phyloP scores from a whole-genome alignment of 2,888 invertebrate genomes.

The Pachycephus smyrnensis region DNA sequence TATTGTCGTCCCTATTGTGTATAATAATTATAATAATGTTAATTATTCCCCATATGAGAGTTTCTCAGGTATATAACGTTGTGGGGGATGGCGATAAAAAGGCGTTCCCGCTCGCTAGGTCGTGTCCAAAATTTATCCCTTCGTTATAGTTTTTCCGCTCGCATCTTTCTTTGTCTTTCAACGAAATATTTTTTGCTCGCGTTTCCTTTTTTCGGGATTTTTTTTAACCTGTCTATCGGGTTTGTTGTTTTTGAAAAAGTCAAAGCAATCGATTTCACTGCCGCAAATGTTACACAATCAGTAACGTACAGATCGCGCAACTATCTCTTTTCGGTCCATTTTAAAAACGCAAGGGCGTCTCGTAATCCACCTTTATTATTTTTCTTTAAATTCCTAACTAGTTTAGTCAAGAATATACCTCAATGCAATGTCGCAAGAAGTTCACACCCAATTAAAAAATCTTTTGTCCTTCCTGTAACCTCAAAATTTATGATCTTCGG shows the following conservation, averaged over 20 bases:
- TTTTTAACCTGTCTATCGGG: too few relatives aligned
- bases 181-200: not conserved
- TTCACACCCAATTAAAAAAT: not conserved
- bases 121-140: not conserved
- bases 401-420: not conserved
- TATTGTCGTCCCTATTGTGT: not conserved
- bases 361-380: too few relatives aligned
- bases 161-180: not conserved
- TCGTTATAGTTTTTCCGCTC: not conserved
- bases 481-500: not conserved
- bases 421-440: too few relatives aligned
- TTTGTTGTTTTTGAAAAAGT: not conserved
- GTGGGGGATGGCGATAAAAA: not conserved
- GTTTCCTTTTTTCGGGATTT: too few relatives aligned
- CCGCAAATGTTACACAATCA: not conserved
- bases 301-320: too few relatives aligned
- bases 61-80: not conserved
- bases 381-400: not conserved
- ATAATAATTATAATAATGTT: not conserved
- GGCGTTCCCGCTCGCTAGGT: not conserved
- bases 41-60: not conserved
- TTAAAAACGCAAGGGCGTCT: not conserved
- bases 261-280: not conserved
- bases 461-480: not conserved
- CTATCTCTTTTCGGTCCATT: too few relatives aligned